Evolutionary conservation across 2,797 vertebrate species (phyloP).

Genomic region (Microhierax caerulescens): DNA sequence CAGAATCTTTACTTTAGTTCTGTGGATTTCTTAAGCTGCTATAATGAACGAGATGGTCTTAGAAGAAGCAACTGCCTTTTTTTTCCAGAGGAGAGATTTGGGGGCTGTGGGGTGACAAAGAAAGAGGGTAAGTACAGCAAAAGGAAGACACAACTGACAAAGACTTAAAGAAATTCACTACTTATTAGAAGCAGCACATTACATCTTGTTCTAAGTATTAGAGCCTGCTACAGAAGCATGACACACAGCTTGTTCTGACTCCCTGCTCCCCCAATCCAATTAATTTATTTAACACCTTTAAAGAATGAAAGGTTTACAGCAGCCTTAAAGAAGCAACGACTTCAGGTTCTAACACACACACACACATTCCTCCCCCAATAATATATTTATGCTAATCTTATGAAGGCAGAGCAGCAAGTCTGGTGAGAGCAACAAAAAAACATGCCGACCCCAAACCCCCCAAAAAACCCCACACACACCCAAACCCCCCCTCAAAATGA

Average conservation of each 20-base stretch:
- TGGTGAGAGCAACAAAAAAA: neutral
- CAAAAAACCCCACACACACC: too few species aligned
- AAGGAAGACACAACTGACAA: neutral
- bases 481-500: rapidly evolving
- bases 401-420: neutral
- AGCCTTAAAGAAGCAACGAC: neutral
- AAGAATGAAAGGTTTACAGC: neutral
- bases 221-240: neutral
- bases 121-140: neutral
- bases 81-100: neutral
- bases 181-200: neutral
- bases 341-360: neutral
- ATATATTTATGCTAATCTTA: neutral
- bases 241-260: neutral
- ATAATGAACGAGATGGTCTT: neutral
- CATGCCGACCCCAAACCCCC: too few species aligned
- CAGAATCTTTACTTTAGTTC: neutral
- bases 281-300: neutral
- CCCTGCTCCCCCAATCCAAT: neutral
- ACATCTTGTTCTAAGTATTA: neutral
- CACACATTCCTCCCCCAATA: neutral
- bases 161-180: neutral
- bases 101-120: neutral
- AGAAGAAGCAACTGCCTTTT: neutral
- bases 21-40: neutral